Base-by-base conservation (phyloP, 2,113 vertebrate genomes). In the Xyliphius kryptos region DNA sequence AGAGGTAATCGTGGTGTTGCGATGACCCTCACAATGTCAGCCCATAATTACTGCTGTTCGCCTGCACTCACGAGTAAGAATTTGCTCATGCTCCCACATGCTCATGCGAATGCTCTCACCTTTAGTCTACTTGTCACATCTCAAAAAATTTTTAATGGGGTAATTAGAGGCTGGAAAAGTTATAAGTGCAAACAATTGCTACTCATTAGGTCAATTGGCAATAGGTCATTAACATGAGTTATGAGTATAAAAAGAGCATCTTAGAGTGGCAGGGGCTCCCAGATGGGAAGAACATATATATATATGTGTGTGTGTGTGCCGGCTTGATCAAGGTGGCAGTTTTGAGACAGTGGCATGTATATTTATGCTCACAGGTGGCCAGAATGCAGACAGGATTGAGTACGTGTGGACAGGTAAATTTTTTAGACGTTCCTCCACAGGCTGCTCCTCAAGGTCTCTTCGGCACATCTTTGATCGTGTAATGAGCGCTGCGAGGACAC, bases 1-100 rank as follows among this genome's bases (percentile, higher is more conserved):
- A 74, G 68, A 74, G 72, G 72, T 71, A 74, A 57, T 44, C 61
- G 46, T 68, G 68, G 68, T 53, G 69, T 61, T 61, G 65, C 63
- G 54, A 64, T 55, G 61, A 74, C 72, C 68, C 72, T 64, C 68
- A 68, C 47, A 36, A 56, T 9, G 44, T 26, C 44, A 40, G 50
- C 57, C 72, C 68, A 44, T 74, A 70, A 74, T 74, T 68, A 63
- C 58, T 48, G 61, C 72, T 61, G 61, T 17, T 54, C 61, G 22
- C 16, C 3, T 66, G 52, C 61, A 56, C 63, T 69, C 66, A 22
- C 56, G 56, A 72, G 65, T 66, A 65, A 55, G 37, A 49, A 17
- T n/a, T 40, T 41, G 37, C 58, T 56, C 51, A 16, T 26, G 9
- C 51, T 32, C 58, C 51, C 37, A 13, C 48, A 11, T 50, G 48